phyloP scores from a whole-genome alignment of 2,888 invertebrate genomes.

The Lysandra bellargus region DNA sequence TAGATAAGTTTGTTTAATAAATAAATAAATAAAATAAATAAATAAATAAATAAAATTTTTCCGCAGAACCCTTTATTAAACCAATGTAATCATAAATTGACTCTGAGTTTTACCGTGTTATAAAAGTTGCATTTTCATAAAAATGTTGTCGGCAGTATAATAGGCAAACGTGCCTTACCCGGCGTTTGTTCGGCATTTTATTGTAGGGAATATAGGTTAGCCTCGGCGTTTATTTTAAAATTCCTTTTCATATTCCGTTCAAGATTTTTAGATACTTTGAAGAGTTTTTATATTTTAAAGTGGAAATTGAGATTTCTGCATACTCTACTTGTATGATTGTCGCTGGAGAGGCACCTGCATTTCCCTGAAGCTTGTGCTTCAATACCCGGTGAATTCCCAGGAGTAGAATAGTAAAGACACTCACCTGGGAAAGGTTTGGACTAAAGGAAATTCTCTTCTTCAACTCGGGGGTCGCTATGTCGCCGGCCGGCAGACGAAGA shows the following conservation, averaged over 20 bases:
- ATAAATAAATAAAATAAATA: too few relatives aligned
- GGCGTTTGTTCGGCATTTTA: constrained; percentile 4
- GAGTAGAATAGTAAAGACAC: too few relatives aligned
- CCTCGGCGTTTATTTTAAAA: constrained; percentile 11
- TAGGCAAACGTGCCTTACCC: not conserved
- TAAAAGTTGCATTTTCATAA: constrained; percentile 16
- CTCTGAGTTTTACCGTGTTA: not conserved
- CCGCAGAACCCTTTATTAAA: not conserved
- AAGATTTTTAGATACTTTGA: not conserved
- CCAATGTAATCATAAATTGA: not conserved
- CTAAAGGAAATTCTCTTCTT: too few relatives aligned
- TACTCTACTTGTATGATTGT: not conserved
- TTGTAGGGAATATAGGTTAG: constrained; percentile 8
- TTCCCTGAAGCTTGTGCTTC: too few relatives aligned
- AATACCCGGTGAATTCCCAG: too few relatives aligned
- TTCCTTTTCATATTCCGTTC: not conserved
- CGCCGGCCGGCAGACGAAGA: too few relatives aligned
- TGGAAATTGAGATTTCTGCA: not conserved
- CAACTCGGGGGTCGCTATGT: too few relatives aligned
- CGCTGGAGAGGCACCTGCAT: too few relatives aligned
- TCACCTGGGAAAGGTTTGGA: too few relatives aligned
- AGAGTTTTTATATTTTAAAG: not conserved
- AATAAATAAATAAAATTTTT: too few relatives aligned
- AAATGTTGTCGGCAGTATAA: not conserved
- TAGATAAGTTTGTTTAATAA: too few relatives aligned